A percentile compares a stretch with the other conserved stretches of the same genome.
Evolutionary conservation across 2,113 vertebrate species (phyloP).

Genomic region (Hyaena hyaena): DNA sequence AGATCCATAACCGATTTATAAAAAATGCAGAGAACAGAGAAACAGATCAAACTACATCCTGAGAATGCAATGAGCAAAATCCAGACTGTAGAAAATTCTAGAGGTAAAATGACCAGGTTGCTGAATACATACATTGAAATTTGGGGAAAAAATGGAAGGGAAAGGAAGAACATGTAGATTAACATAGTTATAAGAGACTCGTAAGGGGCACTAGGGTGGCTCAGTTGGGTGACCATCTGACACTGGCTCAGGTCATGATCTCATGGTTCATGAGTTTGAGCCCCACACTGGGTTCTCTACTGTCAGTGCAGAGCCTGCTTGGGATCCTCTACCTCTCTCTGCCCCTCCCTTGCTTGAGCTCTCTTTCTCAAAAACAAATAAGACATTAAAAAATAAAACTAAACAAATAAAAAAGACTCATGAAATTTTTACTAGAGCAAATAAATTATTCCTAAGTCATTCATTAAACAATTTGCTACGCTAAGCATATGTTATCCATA

Average conservation of each 20-base stretch:
- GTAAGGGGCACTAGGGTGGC: too few relatives aligned
- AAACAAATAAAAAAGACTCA: background rate
- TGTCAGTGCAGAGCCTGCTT: too few relatives aligned
- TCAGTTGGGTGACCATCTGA: too few relatives aligned
- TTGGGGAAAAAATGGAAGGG: background rate
- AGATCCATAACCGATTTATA: background rate
- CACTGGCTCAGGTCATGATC: too few relatives aligned
- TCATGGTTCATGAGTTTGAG: too few relatives aligned
- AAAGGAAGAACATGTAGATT: background rate
- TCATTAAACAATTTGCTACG: background rate
- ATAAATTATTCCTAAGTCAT: background rate
- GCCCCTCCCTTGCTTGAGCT: too few relatives aligned
- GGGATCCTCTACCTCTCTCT: too few relatives aligned
- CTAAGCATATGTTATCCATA: too few relatives aligned
- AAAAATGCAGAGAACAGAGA: background rate
- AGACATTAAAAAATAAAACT: too few relatives aligned
- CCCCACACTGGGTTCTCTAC: too few relatives aligned
- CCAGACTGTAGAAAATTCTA: background rate
- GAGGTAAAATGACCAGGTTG: background rate
- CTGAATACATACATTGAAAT: background rate
- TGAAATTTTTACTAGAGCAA: background rate
- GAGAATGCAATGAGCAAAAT: background rate
- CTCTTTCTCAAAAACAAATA: too few relatives aligned
- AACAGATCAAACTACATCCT: background rate
- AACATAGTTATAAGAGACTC: background rate